phyloP scores from a whole-genome alignment of 1,140 invertebrate genomes.

The Ctenoplectra terminalis region DNA sequence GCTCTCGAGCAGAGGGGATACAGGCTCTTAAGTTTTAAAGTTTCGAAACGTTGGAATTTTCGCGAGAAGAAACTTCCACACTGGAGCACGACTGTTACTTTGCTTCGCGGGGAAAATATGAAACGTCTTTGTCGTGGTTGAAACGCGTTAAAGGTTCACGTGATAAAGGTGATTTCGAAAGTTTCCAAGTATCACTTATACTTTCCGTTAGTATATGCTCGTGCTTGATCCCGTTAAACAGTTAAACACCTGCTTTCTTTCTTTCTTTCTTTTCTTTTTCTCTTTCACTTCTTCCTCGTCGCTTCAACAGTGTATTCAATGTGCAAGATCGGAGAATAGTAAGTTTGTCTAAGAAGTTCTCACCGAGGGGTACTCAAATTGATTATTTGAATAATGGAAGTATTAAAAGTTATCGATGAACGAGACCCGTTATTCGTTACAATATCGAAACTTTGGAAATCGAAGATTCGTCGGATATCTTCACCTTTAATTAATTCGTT shows the following conservation, averaged over 20 bases:
- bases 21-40: not conserved
- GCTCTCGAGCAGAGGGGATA: not conserved
- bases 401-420: slow-evolving; percentile 40
- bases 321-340: not conserved
- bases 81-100: not conserved
- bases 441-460: slow-evolving; percentile 52
- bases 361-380: slow-evolving; percentile 9
- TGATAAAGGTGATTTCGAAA: slow-evolving; percentile 32
- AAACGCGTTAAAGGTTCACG: not conserved
- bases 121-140: not conserved
- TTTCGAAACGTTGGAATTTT: not conserved
- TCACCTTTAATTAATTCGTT: slow-evolving; percentile 62
- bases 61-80: too few relatives aligned
- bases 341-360: slow-evolving; percentile 10
- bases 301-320: not conserved
- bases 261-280: too few relatives aligned
- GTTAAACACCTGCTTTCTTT: slow-evolving; percentile 17
- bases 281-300: not conserved
- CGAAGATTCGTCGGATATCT: slow-evolving; percentile 28
- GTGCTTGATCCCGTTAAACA: slow-evolving; percentile 5
- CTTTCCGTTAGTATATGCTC: not conserved
- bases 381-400: slow-evolving; percentile 31
- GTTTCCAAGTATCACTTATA: slow-evolving; percentile 26
- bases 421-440: slow-evolving; percentile 42
- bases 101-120: not conserved